phyloP scores from a whole-genome alignment of 2,797 vertebrate genomes.

The Sebastiscus tertius region DNA sequence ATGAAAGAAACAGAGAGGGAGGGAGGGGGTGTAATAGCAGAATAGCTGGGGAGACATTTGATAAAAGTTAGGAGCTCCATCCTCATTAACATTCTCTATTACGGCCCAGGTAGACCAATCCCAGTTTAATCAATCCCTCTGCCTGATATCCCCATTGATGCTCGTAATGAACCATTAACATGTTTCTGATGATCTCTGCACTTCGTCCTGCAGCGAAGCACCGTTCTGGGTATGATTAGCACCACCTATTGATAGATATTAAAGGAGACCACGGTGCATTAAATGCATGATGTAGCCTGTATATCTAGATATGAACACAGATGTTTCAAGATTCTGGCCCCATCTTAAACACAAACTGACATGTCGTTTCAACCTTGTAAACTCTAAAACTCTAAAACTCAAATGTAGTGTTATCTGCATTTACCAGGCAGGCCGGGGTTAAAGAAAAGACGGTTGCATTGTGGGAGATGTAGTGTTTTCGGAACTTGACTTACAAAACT shows the following conservation, averaged over 20 bases:
- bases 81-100: constrained; percentile 38
- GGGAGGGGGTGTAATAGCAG: background rate
- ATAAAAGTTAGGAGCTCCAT: background rate
- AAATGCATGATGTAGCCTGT: background rate
- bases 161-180: constrained; percentile 42
- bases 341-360: background rate
- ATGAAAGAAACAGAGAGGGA: background rate
- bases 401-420: background rate
- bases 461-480: background rate
- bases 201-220: constrained; percentile 19
- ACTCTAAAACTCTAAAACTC: background rate
- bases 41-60: constrained; percentile 25
- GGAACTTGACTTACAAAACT: background rate
- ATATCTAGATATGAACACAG: background rate
- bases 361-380: background rate
- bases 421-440: background rate
- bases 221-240: constrained; percentile 29
- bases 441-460: background rate
- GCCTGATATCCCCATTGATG: constrained; percentile 1
- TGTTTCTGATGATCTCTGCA: constrained; percentile 51
- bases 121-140: constrained; percentile 31
- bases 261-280: background rate
- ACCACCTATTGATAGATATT: constrained; percentile 6
- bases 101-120: constrained; percentile 17
- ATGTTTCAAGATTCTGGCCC: background rate